A percentile compares a stretch with the other conserved stretches of the same genome.
Conservation (phyloP, 1,140 invertebrate genomes). For the Octopus sinensis region DNA sequence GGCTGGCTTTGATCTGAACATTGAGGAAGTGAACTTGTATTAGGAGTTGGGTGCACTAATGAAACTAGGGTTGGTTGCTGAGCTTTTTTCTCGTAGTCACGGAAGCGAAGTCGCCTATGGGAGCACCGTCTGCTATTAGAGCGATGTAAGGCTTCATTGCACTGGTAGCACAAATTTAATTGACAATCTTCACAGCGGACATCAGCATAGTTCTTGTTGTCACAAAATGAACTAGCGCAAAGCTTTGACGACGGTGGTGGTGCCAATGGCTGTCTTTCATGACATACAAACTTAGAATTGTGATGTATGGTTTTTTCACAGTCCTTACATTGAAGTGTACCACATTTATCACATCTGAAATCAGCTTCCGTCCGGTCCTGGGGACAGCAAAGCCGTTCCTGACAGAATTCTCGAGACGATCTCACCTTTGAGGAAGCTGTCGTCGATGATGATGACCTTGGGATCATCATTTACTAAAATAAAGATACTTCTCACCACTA, state of each 20-base stretch:
- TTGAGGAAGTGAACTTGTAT: background rate
- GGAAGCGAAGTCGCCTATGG: background rate
- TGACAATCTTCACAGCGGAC: conserved; percentile 51
- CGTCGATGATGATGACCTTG: background rate
- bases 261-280: conserved; percentile 44
- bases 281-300: conserved; percentile 47
- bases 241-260: conserved; percentile 38
- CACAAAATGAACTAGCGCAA: conserved; percentile 44
- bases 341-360: conserved; percentile 52
- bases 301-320: conserved; percentile 55
- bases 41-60: conserved; percentile 13
- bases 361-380: conserved; percentile 44
- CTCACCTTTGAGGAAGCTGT: background rate
- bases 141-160: conserved; percentile 49
- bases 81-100: conserved; percentile 23
- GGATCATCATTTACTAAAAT: conserved; percentile 3
- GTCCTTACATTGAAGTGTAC: conserved; percentile 51
- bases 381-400: conserved; percentile 50
- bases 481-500: no score
- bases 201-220: conserved; percentile 53
- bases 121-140: background rate
- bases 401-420: conserved; percentile 41
- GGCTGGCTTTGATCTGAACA: background rate
- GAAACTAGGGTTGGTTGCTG: conserved; percentile 15
- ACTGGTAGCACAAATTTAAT: conserved; percentile 52